Evolutionary conservation across 1,140 invertebrate genomes (phyloP).

Genomic region (Caenorhabditis tropicalis): DNA sequence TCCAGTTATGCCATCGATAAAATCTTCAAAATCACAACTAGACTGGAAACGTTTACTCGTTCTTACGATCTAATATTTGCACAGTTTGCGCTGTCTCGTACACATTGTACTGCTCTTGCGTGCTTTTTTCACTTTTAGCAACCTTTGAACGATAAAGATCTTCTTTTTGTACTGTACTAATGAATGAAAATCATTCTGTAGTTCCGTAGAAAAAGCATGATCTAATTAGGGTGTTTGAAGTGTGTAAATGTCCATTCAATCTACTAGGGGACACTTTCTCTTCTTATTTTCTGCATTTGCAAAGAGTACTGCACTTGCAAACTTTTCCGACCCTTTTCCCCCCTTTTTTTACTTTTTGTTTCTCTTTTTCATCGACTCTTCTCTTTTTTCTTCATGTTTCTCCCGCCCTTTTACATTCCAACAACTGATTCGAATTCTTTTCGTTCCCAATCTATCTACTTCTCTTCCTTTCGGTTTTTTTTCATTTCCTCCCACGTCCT

Average conservation of each 20-base stretch:
- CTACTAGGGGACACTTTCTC: too few species aligned
- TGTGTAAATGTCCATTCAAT: too few species aligned
- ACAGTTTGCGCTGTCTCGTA: background rate
- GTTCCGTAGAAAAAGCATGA: too few species aligned
- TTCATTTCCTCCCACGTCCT: constrained; percentile 26
- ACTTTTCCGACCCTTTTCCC: background rate
- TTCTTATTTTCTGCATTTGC: background rate
- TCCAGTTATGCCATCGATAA: background rate
- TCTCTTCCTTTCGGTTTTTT: background rate
- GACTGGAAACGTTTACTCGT: constrained; percentile 26
- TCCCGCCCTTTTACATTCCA: background rate
- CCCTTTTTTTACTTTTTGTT: background rate
- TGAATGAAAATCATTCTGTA: background rate
- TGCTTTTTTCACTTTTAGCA: background rate
- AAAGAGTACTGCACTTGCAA: constrained; percentile 22
- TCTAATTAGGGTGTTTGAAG: too few species aligned
- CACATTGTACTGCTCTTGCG: background rate
- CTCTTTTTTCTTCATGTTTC: background rate
- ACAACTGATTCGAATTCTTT: constrained; percentile 32
- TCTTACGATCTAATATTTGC: constrained; percentile 7
- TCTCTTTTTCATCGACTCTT: background rate
- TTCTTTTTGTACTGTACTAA: background rate
- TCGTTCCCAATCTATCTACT: background rate
- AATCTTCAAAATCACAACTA: background rate
- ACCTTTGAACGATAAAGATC: background rate